Evolutionary conservation across 1,140 invertebrate genomes (phyloP), one percentile per base, ranked within the genome.

Genomic region (Scaptomyza hsui): DNA sequence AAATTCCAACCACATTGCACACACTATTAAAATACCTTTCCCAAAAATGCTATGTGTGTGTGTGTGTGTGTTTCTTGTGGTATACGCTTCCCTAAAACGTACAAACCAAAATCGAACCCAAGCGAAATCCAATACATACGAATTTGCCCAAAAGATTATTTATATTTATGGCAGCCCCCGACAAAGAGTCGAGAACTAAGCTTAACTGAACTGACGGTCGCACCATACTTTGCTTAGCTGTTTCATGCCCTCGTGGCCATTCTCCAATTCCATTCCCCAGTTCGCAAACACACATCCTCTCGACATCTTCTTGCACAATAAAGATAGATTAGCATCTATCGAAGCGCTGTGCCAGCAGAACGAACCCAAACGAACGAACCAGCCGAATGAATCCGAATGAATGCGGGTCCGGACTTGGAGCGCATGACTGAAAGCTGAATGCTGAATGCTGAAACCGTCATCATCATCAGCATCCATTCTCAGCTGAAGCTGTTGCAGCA

Each of bases 281-380:
- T 77, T 68, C 47, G 62, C 56, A 75, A 52, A 63, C 78, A 63
- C 78, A 70, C 81, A 75, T 83, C 79, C 80, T 75, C 79, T 85
- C 75, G 67, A 76, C 79, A 85, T 83, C 80, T 83, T 29, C 26
- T 79, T 78, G 79, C 56, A 83, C 79, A 83, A 72, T 85, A 85
- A 78, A 83, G 80, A 83, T 85, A 85, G 79, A 85, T 83, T 79
- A 76, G 75, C 79, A 83, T 83, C 79, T 85, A 83, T 85, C 67
- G 79, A 75, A 75, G 75, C 12, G 79, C 71, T 72, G 65, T 78
- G 75, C 78, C 71, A 71, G 71, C 73, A 29, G 68, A 83, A 71
- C 71, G 72, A 81, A 42, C 26, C 26, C 26, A 29, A 9, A 35
- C n/a, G 68, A 83, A 67, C 71, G 72, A 81, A 42, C 39, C 6